Evolutionary conservation across 2,113 vertebrate genomes (phyloP).

Genomic region (Egretta garzetta): DNA sequence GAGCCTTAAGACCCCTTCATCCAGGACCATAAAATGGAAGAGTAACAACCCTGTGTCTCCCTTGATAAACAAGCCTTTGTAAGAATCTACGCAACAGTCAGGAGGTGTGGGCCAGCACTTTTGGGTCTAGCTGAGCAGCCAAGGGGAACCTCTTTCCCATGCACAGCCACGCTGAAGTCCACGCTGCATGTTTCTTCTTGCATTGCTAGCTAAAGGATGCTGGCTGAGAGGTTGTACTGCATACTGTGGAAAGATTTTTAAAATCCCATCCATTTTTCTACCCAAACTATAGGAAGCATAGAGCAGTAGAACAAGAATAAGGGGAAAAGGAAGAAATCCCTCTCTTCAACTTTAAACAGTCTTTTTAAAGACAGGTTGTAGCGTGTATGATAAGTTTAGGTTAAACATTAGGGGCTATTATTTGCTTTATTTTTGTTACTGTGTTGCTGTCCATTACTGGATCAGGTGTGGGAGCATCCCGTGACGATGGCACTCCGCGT

Average conservation of each 20-base stretch:
- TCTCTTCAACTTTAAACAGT: not conserved
- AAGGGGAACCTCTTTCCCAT: not conserved
- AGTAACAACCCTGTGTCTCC: not conserved
- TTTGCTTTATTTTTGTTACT: not conserved
- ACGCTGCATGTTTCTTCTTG: not conserved
- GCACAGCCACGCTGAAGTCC: not conserved
- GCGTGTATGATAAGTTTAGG: not conserved
- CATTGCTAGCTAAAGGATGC: not conserved
- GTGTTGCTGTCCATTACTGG: not conserved
- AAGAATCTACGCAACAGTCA: not conserved
- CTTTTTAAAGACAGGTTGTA: not conserved
- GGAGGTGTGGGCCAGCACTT: not conserved
- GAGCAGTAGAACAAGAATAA: not conserved
- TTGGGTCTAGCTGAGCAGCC: not conserved
- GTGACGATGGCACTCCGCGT: not conserved
- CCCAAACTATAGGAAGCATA: not conserved
- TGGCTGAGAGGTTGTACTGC: not conserved
- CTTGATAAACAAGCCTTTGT: not conserved
- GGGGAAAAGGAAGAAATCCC: not conserved
- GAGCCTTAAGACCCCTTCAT: not conserved
- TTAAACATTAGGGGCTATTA: not conserved
- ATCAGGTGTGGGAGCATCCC: not conserved
- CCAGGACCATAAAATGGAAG: not conserved
- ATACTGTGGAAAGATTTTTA: not conserved
- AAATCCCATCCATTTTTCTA: not conserved